Evolutionary conservation across 2,888 invertebrate species (phyloP), one percentile per base, ranked within the genome.

Genomic region (Anorthoa munda): DNA sequence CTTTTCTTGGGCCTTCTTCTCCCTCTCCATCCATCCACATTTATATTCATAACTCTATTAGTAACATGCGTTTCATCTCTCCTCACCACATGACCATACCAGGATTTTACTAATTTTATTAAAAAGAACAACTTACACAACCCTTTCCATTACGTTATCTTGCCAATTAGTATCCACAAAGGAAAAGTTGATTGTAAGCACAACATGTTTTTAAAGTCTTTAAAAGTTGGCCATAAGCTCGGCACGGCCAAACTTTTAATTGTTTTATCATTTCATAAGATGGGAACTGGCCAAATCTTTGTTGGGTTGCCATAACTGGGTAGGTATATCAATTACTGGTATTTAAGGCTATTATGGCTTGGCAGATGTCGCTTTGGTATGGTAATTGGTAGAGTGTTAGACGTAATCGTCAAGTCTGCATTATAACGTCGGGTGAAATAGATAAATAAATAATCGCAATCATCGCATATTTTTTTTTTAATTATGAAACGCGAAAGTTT

Each of bases 211-310:
- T 84, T 86, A 86, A 87, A 90, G 82, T 82, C 85, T 89, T 89
- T 86, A 82, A 74, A 89, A 91, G 77, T 87, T 85, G 68, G 75
- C 84, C 82, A 82, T 77, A 76, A 77, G 80, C 74, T 72, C 71
- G 59, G 75, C 77, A 69, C 75, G 63, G 77, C 59, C 72, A 88
- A 91, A 90, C 90, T 92, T 87, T 90, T 92, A 92, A 92, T 92
- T 92, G 90, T 92, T 90, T 90, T 87, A 91, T 84, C 87, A 90
- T 91, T 92, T 89, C 86, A 88, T 87, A 90, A 90, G 86, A 89
- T 88, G 87, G 87, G 82, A 81, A 82, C 85, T 81, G 70, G 87
- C 86, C 85, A 86, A 90, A 77, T 78, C 60, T 75, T 77, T 79
- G 65, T 68, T 46, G 56, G 64, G 60, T 53, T 39, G 65, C 45